Conservation (phyloP, 2,113 vertebrate species). For the Podarcis raffonei region DNA sequence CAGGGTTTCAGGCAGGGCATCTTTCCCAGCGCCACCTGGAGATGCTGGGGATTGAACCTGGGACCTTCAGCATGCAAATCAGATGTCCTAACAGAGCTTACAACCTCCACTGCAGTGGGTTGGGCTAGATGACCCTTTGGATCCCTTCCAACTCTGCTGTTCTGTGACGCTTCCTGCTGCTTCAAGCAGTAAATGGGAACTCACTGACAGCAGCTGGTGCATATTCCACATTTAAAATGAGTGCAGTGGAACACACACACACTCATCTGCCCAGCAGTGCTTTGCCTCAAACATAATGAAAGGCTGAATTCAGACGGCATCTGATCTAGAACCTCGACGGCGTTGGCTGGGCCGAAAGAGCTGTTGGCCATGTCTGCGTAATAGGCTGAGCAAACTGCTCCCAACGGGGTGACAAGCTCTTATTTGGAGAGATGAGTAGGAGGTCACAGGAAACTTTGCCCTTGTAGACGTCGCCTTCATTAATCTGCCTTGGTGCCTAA, state of each 20-base stretch:
- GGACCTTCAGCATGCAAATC: conserved; percentile 33
- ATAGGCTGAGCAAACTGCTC: conserved; percentile 12
- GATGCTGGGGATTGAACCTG: conserved; percentile 19
- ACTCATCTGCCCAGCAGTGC: no score
- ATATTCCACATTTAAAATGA: no score
- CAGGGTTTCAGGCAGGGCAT: neutral
- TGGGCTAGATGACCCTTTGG: no score
- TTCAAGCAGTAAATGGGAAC: no score
- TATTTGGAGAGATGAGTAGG: conserved; percentile 24
- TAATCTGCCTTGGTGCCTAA: neutral
- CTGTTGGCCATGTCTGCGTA: neutral
- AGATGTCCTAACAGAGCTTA: conserved; percentile 32
- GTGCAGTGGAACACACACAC: no score
- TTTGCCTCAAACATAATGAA: neutral
- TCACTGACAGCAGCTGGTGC: no score
- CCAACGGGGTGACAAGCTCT: neutral
- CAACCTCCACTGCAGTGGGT: no score
- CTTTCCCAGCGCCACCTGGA: neutral
- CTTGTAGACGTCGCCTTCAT: neutral
- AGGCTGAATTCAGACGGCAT: neutral
- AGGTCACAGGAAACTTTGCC: conserved; percentile 1
- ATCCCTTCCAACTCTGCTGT: no score
- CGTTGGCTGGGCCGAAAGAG: neutral
- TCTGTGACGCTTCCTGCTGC: no score
- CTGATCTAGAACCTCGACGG: neutral